Conservation (phyloP, 2,888 invertebrate genomes). For the Melikaiella ostensackeni region DNA sequence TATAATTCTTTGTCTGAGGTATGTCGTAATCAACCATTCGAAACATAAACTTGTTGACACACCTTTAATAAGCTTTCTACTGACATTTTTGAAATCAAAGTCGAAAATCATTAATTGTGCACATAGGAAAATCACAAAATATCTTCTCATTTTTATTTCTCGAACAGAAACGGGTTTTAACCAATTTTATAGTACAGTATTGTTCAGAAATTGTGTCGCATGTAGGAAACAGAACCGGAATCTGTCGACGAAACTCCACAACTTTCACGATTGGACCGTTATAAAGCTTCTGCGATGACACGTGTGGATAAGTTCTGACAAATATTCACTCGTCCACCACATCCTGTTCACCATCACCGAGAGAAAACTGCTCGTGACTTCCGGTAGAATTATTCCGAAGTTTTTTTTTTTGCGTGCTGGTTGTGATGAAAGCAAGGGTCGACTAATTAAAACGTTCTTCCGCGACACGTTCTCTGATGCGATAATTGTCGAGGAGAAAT, state of each 20-base stretch:
- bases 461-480: neutral
- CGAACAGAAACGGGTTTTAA: too few species aligned
- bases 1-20: too few species aligned
- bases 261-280: slow-evolving; percentile 58
- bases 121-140: too few species aligned
- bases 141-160: too few species aligned
- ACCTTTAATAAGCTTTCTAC: too few species aligned
- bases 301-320: slow-evolving; percentile 61
- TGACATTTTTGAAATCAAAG: too few species aligned
- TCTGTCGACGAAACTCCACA: neutral
- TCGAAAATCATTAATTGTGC: too few species aligned
- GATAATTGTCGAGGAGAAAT: neutral
- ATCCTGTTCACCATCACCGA: neutral
- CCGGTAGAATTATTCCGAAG: neutral
- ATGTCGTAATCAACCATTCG: too few species aligned
- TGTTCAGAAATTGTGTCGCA: neutral
- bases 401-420: neutral
- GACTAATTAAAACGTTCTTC: neutral
- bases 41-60: too few species aligned
- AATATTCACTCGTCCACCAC: slow-evolving; percentile 55
- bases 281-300: slow-evolving; percentile 58
- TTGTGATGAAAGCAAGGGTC: neutral
- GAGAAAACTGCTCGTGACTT: neutral
- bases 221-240: neutral
- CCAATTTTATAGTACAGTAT: neutral